Evolutionary conservation across 2,888 invertebrate species (phyloP).

Genomic region (Hololepta plana): DNA sequence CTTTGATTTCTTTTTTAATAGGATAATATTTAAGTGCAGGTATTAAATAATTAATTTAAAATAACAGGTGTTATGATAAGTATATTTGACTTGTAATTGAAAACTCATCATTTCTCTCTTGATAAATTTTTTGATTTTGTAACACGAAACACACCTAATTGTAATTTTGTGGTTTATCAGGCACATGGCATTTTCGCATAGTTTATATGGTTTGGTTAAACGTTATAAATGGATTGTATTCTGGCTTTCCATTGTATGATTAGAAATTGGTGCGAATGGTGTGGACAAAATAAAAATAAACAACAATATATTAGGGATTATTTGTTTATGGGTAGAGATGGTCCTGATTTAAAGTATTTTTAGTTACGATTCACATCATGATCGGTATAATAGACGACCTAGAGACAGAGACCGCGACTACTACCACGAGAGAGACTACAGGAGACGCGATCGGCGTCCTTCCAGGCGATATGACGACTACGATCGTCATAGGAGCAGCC

Average conservation of each 20-base stretch:
- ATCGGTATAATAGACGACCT: slow-evolving; percentile 17
- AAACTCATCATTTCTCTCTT: too few relatives aligned
- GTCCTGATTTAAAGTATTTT: slow-evolving; percentile 20
- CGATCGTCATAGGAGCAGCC: slow-evolving; percentile 16
- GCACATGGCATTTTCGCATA: slow-evolving; percentile 26
- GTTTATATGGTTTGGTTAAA: slow-evolving; percentile 29
- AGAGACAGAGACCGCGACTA: slow-evolving; percentile 19
- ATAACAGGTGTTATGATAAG: too few relatives aligned
- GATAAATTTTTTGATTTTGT: too few relatives aligned
- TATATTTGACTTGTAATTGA: too few relatives aligned
- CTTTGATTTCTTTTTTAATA: too few relatives aligned
- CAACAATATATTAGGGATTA: slow-evolving; percentile 9
- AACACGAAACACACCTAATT: slow-evolving; percentile 19
- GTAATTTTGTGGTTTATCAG: slow-evolving; percentile 30
- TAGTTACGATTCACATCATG: slow-evolving; percentile 22
- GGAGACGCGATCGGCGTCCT: slow-evolving; percentile 16
- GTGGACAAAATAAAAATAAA: slow-evolving; percentile 10
- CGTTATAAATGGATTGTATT: slow-evolving; percentile 25
- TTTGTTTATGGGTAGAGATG: slow-evolving; percentile 11
- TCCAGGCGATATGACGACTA: slow-evolving; percentile 20
- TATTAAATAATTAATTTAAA: too few relatives aligned
- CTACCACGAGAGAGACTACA: slow-evolving; percentile 20
- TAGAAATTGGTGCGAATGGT: slow-evolving; percentile 16
- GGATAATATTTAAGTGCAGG: too few relatives aligned
- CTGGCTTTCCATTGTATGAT: slow-evolving; percentile 18